phyloP scores from a whole-genome alignment of 2,797 vertebrate genomes.

The Botia kubotai region DNA sequence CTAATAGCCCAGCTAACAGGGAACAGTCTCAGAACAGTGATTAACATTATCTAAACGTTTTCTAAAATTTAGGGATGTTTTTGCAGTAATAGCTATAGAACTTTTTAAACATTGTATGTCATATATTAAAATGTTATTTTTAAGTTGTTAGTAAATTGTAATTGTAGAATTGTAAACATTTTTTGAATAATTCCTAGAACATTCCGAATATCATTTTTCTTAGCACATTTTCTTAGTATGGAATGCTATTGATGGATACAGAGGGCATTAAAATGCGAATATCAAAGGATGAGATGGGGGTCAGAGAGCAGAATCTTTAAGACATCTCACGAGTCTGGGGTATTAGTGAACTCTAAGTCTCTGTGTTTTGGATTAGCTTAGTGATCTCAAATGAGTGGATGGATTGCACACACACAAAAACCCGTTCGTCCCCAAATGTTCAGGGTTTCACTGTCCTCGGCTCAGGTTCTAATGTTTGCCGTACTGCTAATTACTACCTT shows the following conservation, averaged over 20 bases:
- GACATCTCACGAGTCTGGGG: slow-evolving; percentile 24
- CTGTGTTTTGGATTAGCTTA: slow-evolving; percentile 70
- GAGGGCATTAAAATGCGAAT: slow-evolving; percentile 54
- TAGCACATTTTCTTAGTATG: slow-evolving; percentile 56
- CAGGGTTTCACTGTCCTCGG: slow-evolving; percentile 51
- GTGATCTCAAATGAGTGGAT: slow-evolving; percentile 32
- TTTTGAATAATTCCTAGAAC: too few species aligned
- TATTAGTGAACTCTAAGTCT: slow-evolving; percentile 42
- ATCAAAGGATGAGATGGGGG: slow-evolving; percentile 38
- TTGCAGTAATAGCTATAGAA: too few species aligned
- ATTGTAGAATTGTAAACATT: too few species aligned
- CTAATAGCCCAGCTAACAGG: slow-evolving; percentile 15
- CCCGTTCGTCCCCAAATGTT: slow-evolving; percentile 63
- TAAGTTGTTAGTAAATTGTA: too few species aligned
- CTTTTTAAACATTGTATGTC: too few species aligned
- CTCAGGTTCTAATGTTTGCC: slow-evolving; percentile 70
- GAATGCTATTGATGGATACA: slow-evolving; percentile 34
- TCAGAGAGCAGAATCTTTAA: slow-evolving; percentile 35
- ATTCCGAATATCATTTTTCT: too few species aligned
- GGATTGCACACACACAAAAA: slow-evolving; percentile 57
- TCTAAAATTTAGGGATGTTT: too few species aligned
- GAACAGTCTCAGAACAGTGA: too few species aligned
- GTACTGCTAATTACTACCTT: slow-evolving; percentile 71
- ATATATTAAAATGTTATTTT: too few species aligned
- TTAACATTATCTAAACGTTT: too few species aligned